Conservation (phyloP, 2,888 invertebrate species). For the Chouioia cunea region DNA sequence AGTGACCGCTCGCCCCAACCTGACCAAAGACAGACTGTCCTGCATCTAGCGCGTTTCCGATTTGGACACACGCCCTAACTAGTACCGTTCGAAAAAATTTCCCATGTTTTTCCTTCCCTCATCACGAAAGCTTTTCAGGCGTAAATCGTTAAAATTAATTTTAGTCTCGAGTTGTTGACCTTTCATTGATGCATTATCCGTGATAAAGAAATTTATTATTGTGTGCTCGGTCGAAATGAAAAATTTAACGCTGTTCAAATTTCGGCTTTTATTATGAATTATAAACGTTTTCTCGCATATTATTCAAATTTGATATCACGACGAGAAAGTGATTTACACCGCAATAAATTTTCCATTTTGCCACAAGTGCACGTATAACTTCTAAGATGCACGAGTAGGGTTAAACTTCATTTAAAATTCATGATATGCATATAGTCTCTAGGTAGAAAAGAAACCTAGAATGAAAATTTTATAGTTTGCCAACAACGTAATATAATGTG, state of each 20-base stretch:
- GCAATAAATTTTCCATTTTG: too few relatives aligned
- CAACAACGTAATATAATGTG: too few relatives aligned
- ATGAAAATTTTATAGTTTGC: too few relatives aligned
- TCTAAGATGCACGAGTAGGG: too few relatives aligned
- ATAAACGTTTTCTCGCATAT: too few relatives aligned
- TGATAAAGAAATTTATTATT: constrained; percentile 22
- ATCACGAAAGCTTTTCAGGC: constrained; percentile 23
- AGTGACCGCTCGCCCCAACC: constrained; percentile 43
- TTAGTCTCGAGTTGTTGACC: constrained; percentile 17
- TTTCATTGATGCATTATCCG: not conserved
- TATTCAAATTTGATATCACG: too few relatives aligned
- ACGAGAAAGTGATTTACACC: too few relatives aligned
- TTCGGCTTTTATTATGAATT: too few relatives aligned
- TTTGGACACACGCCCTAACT: constrained; percentile 49
- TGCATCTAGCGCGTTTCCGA: constrained; percentile 50
- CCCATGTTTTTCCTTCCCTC: constrained; percentile 14
- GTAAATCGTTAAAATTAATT: constrained; percentile 43
- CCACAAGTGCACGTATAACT: too few relatives aligned
- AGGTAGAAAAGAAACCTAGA: too few relatives aligned
- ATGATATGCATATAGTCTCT: too few relatives aligned
- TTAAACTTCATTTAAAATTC: too few relatives aligned
- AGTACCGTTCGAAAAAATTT: constrained; percentile 34
- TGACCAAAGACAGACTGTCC: constrained; percentile 27
- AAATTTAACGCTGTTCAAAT: constrained; percentile 5
- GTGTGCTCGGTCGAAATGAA: not conserved